These are phyloP conservation scores for Dromius quadrimaculatus DNA, from an alignment of 2,888 invertebrate genomes.

Conservation along the genomic window DNA sequence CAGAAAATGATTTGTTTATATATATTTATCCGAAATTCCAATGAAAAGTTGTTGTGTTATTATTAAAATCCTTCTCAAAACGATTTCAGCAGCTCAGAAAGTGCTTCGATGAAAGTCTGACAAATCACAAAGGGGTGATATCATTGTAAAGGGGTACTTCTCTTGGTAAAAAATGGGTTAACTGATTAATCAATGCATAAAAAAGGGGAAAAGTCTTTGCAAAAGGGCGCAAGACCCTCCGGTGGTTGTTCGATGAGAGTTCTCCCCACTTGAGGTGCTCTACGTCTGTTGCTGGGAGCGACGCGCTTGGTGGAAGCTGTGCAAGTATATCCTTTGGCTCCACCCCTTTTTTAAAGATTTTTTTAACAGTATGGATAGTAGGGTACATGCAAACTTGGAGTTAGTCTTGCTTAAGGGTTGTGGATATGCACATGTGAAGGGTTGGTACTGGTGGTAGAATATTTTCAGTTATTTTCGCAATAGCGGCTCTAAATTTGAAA, in stretches of 20 bases:
- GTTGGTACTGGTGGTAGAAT: background rate
- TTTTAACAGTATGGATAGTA: slow-evolving; percentile 44
- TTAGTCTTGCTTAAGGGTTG: slow-evolving; percentile 19
- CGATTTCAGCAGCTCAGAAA: too few relatives aligned
- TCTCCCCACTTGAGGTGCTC: slow-evolving; percentile 6
- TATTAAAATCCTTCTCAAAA: too few relatives aligned
- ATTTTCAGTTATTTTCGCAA: too few relatives aligned
- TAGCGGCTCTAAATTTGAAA: too few relatives aligned
- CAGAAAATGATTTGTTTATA: too few relatives aligned
- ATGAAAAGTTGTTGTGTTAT: too few relatives aligned
- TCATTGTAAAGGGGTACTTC: slow-evolving; percentile 30
- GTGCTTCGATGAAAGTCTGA: slow-evolving; percentile 20
- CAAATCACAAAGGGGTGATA: slow-evolving; percentile 19
- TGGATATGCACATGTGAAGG: slow-evolving; percentile 5
- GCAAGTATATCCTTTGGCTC: slow-evolving; percentile 41
- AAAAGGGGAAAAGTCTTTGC: slow-evolving; percentile 36
- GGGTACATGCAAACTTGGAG: background rate
- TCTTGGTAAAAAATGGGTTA: slow-evolving; percentile 34
- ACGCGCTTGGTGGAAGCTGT: slow-evolving; percentile 22
- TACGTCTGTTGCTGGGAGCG: slow-evolving; percentile 12
- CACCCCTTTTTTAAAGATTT: slow-evolving; percentile 51
- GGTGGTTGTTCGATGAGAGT: slow-evolving; percentile 2
- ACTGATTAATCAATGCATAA: slow-evolving; percentile 29
- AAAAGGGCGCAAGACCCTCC: slow-evolving; percentile 30
- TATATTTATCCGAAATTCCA: too few relatives aligned